These are phyloP conservation scores for Solenodon paradoxus DNA, from an alignment of 2,113 vertebrate species.

Conservation along the genomic window DNA sequence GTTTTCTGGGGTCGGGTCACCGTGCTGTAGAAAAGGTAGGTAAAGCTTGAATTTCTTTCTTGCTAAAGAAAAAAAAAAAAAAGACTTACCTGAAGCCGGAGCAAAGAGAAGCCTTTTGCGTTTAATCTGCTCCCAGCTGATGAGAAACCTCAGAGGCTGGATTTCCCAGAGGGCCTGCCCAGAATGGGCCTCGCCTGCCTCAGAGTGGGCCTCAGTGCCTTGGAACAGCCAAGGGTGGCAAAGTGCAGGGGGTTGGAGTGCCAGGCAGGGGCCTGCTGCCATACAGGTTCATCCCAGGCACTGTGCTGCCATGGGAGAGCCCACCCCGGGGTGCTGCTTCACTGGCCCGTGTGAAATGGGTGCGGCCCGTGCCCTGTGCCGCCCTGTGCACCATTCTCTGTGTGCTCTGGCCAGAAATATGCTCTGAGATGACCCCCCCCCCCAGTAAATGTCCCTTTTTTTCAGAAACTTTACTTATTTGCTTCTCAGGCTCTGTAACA, in stretches of 20 bases:
- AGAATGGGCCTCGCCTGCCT: background rate
- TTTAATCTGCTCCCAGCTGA: background rate
- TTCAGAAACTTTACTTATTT: background rate
- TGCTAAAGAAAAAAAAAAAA: background rate
- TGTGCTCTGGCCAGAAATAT: background rate
- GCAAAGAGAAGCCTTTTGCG: background rate
- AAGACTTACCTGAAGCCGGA: background rate
- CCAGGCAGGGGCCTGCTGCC: background rate
- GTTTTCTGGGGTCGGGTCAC: background rate
- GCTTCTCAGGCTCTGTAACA: background rate
- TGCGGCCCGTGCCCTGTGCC: background rate
- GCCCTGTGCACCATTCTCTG: background rate
- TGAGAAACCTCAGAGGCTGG: background rate
- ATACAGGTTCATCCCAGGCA: background rate
- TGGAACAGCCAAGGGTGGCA: too few relatives aligned
- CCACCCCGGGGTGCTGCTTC: accelerated
- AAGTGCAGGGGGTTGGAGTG: background rate
- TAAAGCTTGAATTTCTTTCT: background rate
- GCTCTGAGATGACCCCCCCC: background rate
- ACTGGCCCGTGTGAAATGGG: background rate
- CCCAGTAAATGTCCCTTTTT: background rate
- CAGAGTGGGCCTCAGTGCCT: background rate
- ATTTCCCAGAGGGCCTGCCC: background rate
- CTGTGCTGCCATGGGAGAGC: background rate
- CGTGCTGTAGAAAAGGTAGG: background rate